Base-by-base conservation (phyloP, 2,797 vertebrate genomes). In the Aplochiton taeniatus region DNA sequence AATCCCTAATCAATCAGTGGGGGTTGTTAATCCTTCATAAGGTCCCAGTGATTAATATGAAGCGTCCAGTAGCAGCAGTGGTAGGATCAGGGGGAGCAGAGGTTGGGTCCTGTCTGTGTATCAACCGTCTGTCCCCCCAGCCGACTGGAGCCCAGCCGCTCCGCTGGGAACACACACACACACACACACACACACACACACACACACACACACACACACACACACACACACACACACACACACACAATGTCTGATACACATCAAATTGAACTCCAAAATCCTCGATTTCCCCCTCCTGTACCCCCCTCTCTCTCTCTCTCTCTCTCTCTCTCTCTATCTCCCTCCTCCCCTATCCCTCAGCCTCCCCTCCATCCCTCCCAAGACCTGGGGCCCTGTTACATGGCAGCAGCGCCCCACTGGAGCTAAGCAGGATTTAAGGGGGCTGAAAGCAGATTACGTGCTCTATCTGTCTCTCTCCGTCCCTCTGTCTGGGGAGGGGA, bases 1-100 rank as follows among this genome's bases (percentile, higher is more conserved):
- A 74, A 58, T 43, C 58, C 65, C 69, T 75, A 76, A 73, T 83
- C 77, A 78, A 78, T 87, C 75, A 81, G 60, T 14, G 31, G 47
- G 64, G 41, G 20, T 41, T 75, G 84, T 89, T 80, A 85, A 87
- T 89, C 80, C 84, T 89, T 87, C 45, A 87, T 78, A 63, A 53
- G 54, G 16, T 70, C 66, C 17, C 19, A 19, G 77, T 83, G 83
- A 86, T 89, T 88, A 87, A 81, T 78, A 63, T 88, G 83, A 90
- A 87, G 74, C 63, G 66, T 68, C 60, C 31, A 31, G 31, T 31
- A 31, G 31, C 31, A 2, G 31, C 6, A 6, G 31, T 31, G 31
- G 31, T 31, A 31, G 31, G 31, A 31, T 31, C 31, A 31, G 31
- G 2, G 31, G 31, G 2, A 31, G 31, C 31, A 31, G 31, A n/a